A percentile compares a stretch with the other conserved stretches of the same genome.
Evolutionary conservation across 1,140 invertebrate species (phyloP).

Genomic region (Epicauta chinensis): DNA sequence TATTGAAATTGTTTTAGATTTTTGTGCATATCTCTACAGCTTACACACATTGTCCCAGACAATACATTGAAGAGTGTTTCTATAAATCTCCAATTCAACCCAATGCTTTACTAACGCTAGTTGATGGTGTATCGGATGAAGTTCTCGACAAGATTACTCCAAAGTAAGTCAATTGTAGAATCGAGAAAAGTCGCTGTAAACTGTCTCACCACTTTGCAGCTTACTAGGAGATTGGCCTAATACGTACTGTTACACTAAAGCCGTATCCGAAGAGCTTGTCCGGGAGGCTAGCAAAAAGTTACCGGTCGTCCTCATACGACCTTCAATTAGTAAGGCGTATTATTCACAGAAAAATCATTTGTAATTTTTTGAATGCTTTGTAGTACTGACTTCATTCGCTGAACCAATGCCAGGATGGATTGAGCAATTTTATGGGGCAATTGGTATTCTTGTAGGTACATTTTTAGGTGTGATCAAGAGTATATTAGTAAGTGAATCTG

Average conservation of each 20-base stretch:
- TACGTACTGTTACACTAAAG: conserved; percentile 68
- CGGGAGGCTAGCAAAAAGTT: conserved; percentile 48
- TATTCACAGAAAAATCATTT: neutral
- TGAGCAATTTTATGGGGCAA: neutral
- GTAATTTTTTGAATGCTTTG: neutral
- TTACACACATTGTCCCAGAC: conserved; percentile 51
- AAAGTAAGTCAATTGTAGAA: no score
- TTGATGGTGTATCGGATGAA: neutral
- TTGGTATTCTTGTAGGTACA: neutral
- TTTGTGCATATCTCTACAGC: conserved; percentile 50
- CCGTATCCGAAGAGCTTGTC: conserved; percentile 57
- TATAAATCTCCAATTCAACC: neutral
- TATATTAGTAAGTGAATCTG: no score
- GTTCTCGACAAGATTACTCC: neutral
- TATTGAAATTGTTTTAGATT: neutral
- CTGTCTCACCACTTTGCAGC: conserved; percentile 30
- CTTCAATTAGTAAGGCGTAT: conserved; percentile 58
- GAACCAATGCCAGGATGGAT: conserved; percentile 2
- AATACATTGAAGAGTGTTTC: conserved; percentile 38
- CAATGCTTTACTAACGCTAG: neutral
- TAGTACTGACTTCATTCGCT: no score
- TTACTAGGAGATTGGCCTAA: conserved; percentile 57
- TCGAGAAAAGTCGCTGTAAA: neutral
- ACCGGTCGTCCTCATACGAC: conserved; percentile 71
- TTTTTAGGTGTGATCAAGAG: neutral